Conservation (phyloP, 2,113 vertebrate species). For the Sinocyclocheilus maitianheensis region DNA sequence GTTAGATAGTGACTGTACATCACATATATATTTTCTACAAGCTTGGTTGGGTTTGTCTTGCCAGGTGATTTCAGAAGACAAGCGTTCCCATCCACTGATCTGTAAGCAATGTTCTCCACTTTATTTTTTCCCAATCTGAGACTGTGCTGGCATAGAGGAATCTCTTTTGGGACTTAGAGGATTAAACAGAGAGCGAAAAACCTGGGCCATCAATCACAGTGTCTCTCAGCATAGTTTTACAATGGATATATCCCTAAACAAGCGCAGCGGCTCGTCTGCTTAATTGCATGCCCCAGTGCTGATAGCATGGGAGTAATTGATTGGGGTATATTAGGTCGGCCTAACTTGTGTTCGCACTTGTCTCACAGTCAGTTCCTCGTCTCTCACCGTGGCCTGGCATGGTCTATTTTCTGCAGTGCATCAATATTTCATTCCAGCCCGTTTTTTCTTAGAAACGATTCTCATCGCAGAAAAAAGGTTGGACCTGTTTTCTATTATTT, state of each 20-base stretch:
- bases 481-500: constrained; percentile 35
- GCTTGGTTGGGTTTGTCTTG: not conserved
- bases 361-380: constrained; percentile 56
- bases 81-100: not conserved
- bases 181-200: constrained; percentile 60
- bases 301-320: constrained; percentile 71
- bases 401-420: constrained; percentile 75
- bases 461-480: constrained; percentile 62
- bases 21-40: not conserved
- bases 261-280: constrained; percentile 64
- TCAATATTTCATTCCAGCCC: constrained; percentile 75
- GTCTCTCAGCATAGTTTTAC: constrained; percentile 63
- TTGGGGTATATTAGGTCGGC: constrained; percentile 68
- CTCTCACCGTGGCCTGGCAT: constrained; percentile 55
- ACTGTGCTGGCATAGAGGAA: constrained; percentile 1
- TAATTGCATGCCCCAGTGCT: constrained; percentile 68
- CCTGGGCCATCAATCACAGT: constrained; percentile 63
- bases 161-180: constrained; percentile 33
- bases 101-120: constrained; percentile 26
- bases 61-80: constrained; percentile 7
- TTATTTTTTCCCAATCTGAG: constrained; percentile 19
- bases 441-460: constrained; percentile 69
- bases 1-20: not conserved
- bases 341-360: constrained; percentile 62
- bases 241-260: constrained; percentile 66